Percentiles rank a stretch among this genome's conserved stretches.
phyloP scores from a whole-genome alignment of 2,888 invertebrate species.

The Ditula angustiorana region DNA sequence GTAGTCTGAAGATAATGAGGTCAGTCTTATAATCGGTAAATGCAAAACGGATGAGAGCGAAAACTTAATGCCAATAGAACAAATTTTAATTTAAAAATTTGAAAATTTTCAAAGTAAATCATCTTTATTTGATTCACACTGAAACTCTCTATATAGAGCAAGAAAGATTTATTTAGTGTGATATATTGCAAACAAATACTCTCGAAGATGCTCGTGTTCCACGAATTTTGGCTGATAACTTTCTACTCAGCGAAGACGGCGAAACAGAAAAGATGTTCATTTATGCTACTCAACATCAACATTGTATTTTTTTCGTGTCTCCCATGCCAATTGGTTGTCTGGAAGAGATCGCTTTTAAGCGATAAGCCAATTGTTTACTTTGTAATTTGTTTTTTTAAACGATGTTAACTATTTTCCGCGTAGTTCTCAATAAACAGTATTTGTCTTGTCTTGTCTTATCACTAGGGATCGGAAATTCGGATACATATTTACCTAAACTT shows the following conservation, averaged over 20 bases:
- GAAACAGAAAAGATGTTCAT: constrained; percentile 1
- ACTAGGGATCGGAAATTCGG: no score
- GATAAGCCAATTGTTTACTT: no score
- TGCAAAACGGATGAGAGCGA: not conserved
- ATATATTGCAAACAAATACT: not conserved
- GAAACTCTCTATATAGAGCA: constrained; percentile 1
- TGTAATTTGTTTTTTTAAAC: no score
- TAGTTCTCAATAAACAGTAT: no score
- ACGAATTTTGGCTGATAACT: constrained; percentile 1
- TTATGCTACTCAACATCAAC: no score
- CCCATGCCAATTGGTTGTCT: no score
- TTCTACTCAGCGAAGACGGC: not conserved
- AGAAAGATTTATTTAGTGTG: constrained; percentile 1
- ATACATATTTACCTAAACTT: no score
- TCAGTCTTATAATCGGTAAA: not conserved
- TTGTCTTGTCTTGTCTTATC: no score
- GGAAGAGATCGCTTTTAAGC: no score
- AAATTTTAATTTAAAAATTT: not conserved
- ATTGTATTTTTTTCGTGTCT: no score
- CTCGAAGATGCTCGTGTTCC: not conserved
- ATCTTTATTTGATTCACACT: not conserved
- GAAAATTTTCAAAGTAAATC: not conserved
- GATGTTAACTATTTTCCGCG: no score
- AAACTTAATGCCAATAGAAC: not conserved
- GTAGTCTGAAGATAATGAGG: not conserved